Evolutionary conservation across 2,888 invertebrate species (phyloP), one percentile per base, ranked within the genome.

Genomic region (Tetheella fluctuosa): DNA sequence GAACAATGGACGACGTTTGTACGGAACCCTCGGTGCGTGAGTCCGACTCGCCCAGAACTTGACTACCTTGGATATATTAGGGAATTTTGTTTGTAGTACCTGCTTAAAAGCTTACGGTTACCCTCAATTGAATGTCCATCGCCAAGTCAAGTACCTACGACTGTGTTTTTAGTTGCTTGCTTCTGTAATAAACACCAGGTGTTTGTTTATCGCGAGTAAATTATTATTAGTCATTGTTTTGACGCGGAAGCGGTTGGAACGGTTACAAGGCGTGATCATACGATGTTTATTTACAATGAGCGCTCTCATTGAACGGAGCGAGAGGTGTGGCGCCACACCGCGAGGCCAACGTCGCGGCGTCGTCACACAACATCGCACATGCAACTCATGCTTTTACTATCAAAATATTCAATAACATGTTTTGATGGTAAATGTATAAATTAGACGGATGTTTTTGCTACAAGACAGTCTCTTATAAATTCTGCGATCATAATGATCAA

Each of bases 201-300:
- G 20, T 48, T 20, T 48, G 20, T 48, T 48, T 48, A 20, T 48
- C 48, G 17, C 10, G 20, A 48, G 6, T 8, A 48, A 17, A 48
- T 20, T 48, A 48, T 20, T 48, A 48, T 25, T 30, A 28, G 30
- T 54, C 48, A 48, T 48, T 48, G 48, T 28, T 65, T 63, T 66
- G 64, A 68, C 58, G 56, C 63, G 64, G 60, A 71, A 68, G 56
- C 61, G 3, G 48, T 85, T 85, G 85, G 85, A 79, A 67, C 76
- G 25, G 64, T 76, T 71, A 64, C 84, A 86, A 86, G 77, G 77
- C 60, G 57, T 58, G 74, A 86, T 88, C 88, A 73, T 87, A 87
- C 85, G 89, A 87, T 87, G 72, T 86, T 85, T 89, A 79, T 86
- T 88, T 87, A 85, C 84, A 72, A 70, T 74, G 77, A 61, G 65